Evolutionary conservation across 1,140 invertebrate species (phyloP), one percentile per base, ranked within the genome.

Genomic region (Mercenaria mercenaria): DNA sequence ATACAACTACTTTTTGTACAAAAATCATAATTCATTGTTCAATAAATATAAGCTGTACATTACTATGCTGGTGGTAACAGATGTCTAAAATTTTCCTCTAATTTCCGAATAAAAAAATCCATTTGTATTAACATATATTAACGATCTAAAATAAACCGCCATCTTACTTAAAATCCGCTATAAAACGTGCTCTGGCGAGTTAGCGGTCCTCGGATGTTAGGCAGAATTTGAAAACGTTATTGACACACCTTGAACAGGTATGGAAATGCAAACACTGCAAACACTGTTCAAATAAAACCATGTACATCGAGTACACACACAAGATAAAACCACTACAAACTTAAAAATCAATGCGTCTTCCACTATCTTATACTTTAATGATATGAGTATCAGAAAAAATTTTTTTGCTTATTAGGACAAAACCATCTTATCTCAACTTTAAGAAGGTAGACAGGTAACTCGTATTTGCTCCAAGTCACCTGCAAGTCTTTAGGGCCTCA

Each of bases 211-310:
- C 2, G 67, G 83, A 26, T 59, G 83, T 72, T 85, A 85, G 83
- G 83, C 83, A 52, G 83, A 74, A 50, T 69, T 50, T 29, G 67
- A 83, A 74, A 82, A 61, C 20, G 41, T 52, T 85, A 76, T 85
- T 85, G 83, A 85, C 83, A 85, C 64, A 85, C 69, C 69, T 85
- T 56, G 29, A 56, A 50, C 50, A 52, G 67, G 64, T 52, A 74
- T 56, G 64, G 83, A 34, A 85, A 85, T 50, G 50, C 83, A 85
- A 85, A 85, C 83, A 85, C 76, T 85, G 3, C 29, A 74, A 52
- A 74, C 83, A 72, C 76, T 85, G 83, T 85, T 69, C 83, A 85
- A 85, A 85, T 34, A 85, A 50, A 85, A 20, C 67, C 67, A 23
- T 59, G 32, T 52, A 85, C 83, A 76, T 59, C 10, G 43, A 47